Evolutionary conservation across 2,888 invertebrate species (phyloP), one percentile per base, ranked within the genome.

Genomic region (Gasteruption jaculator): DNA sequence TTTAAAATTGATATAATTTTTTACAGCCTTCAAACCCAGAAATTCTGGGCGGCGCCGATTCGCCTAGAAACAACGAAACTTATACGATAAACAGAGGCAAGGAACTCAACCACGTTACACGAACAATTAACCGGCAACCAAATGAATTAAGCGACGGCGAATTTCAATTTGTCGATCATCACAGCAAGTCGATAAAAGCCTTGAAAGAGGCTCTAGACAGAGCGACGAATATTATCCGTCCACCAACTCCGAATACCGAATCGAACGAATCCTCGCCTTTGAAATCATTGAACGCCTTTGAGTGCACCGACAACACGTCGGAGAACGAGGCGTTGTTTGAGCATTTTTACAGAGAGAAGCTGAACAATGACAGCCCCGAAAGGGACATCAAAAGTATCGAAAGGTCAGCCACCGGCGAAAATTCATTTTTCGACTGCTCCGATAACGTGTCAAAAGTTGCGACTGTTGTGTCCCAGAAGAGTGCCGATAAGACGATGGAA

Each of bases 191-290:
- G 0, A 38, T 65, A 36, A 49, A 52, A 39, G 46, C 49, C 3
- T 24, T 65, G 27, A 60, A 58, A 42, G 51, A 64, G 10, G 60
- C 65, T 8, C 42, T 65, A 10, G 61, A 65, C 36, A 52, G 65
- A 14, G 65, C 61, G 5, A 63, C 64, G 2, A 47, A 61, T 27
- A 57, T 65, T n/a, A 50, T 63, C 4, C 43, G 49, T 12, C 50
- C 59, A 5, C 36, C 27, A 21, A 41, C 57, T 4, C 46, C 51
- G 18, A 48, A 48, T 19, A 18, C 38, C 10, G 34, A 49, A 21
- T 11, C 34, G 15, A 8, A 32, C 2, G 47, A 46, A 18, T 38
- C 45, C 5, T 41, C 54, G 7, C 41, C 50, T 8, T 41, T 46
- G n/a, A 43, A 49, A 26, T 45, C 35, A 10, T 36, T 36, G 24